These are phyloP conservation scores for Syngnathus floridae DNA, from an alignment of 2,113 vertebrate species.

Conservation along the genomic window DNA sequence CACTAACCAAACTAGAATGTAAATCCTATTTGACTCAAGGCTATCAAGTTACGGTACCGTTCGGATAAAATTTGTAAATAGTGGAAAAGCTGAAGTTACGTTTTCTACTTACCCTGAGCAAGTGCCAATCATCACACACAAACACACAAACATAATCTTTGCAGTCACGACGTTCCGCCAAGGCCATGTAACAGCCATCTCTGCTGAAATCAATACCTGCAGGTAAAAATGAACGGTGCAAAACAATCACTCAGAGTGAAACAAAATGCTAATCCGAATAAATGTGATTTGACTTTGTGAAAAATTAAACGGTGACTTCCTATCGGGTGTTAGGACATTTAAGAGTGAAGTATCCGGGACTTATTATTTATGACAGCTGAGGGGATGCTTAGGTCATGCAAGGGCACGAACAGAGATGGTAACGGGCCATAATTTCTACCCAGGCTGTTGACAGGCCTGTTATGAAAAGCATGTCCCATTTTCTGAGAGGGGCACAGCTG, in stretches of 20 bases:
- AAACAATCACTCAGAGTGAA: background rate
- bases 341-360: slow-evolving; percentile 26
- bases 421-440: slow-evolving; percentile 60
- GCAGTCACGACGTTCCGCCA: slow-evolving; percentile 92
- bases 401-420: slow-evolving; percentile 39
- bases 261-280: background rate
- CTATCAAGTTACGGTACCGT: background rate
- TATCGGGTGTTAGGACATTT: slow-evolving; percentile 25
- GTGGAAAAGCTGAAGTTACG: background rate
- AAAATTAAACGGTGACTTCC: slow-evolving; percentile 10
- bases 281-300: background rate
- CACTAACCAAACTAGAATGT: background rate
- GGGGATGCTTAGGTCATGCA: slow-evolving; percentile 25
- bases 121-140: slow-evolving; percentile 93
- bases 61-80: background rate
- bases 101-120: slow-evolving; percentile 79
- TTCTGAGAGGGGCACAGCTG: slow-evolving; percentile 64
- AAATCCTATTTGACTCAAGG: background rate
- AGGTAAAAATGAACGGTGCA: slow-evolving; percentile 1
- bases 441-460: slow-evolving; percentile 62
- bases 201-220: slow-evolving; percentile 86
- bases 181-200: slow-evolving; percentile 87
- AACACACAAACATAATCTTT: slow-evolving; percentile 92
- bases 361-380: slow-evolving; percentile 43
- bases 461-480: slow-evolving; percentile 65